Percentiles rank a stretch among this genome's conserved stretches.
Conservation (phyloP, 2,797 vertebrate genomes). For the Hylomyscus alleni region DNA sequence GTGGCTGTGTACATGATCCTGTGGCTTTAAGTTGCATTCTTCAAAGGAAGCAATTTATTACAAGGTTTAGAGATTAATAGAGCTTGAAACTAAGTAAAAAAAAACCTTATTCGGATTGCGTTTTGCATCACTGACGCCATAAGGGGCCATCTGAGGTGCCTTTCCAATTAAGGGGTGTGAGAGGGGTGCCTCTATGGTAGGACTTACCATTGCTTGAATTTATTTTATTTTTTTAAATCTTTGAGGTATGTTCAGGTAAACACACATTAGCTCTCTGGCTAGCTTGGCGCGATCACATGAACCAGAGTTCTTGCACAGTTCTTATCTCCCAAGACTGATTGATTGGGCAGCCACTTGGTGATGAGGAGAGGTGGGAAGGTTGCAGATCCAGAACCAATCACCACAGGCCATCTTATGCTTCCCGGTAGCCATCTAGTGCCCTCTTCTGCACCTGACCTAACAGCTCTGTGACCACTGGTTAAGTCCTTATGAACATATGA, state of each 20-base stretch:
- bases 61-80: neutral
- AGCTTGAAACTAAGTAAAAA: neutral
- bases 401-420: neutral
- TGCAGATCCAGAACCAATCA: neutral
- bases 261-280: too few relatives aligned
- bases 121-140: neutral
- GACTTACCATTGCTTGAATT: neutral
- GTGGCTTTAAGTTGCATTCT: neutral
- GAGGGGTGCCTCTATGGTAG: too few relatives aligned
- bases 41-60: neutral
- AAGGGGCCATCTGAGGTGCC: neutral
- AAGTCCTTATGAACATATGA: neutral
- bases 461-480: neutral
- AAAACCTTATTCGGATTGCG: neutral
- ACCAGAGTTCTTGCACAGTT: neutral
- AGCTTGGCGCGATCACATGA: neutral
- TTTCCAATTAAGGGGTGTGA: neutral
- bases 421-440: neutral
- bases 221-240: neutral
- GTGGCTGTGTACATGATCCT: neutral
- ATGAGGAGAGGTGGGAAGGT: neutral
- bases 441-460: neutral
- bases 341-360: neutral
- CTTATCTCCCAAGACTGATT: neutral
- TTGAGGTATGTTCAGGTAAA: neutral